Evolutionary conservation across 2,113 vertebrate genomes (phyloP), one percentile per base, ranked within the genome.

Genomic region (Hylia prasina): DNA sequence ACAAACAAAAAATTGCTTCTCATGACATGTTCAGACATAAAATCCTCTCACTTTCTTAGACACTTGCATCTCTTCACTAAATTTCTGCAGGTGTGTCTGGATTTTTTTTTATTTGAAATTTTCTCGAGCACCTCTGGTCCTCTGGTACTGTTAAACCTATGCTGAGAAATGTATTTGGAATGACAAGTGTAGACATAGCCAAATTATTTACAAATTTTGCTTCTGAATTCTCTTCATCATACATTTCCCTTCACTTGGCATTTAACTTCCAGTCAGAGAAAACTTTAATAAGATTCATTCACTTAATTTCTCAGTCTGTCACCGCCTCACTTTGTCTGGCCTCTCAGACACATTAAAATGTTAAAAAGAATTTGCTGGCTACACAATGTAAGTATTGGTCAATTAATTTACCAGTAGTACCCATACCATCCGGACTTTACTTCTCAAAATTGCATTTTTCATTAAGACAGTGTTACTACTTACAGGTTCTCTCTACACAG

Each of bases 221-320:
- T 76, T 87, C 51, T 85, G 44, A 71, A 42, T 85, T 80, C 16
- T 70, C 25, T 77, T 87, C 33, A 71, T 87, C 44, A 64, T 50
- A 42, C 7, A 64, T 90, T 82, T 76, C 53, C 13, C 50, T 87
- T 82, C 69, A 71, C 23, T 87, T 93, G 42, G n/a, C 45, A 66
- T 90, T 84, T 84, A 81, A 82, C 87, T 90, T 82, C n/a, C 45
- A 95, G 60, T 61, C 65, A 88, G 80, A 95, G 69, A 53, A 75
- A 75, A 79, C 9, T 70, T 81, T 70, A 77, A 42, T 51, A 92
- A 71, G 47, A 87, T 83, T 94, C 39, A 54, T 45, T 78, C 31
- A 69, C 47, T 81, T 58, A 91, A 81, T 93, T 94, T 54, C 30
- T 71, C 39, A 47, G 19, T 48, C 69, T 84, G 7, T 47, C 9